phyloP scores from a whole-genome alignment of 1,140 invertebrate species.

The Aphelinus certus region DNA sequence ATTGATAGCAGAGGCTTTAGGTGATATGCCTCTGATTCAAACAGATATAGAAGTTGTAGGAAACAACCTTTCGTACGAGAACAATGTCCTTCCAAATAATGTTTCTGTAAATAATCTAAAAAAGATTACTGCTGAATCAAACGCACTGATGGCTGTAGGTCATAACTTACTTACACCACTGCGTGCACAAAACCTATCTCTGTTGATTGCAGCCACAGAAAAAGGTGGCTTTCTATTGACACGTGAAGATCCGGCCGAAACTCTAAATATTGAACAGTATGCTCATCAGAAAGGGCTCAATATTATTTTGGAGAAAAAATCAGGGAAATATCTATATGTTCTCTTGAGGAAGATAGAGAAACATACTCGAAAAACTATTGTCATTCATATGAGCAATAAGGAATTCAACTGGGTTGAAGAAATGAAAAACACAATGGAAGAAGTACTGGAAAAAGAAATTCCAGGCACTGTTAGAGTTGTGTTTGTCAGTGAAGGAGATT shows the following conservation, averaged over 20 bases:
- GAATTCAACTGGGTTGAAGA: constrained; percentile 67
- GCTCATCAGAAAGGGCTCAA: constrained; percentile 45
- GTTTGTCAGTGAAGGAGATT: constrained; percentile 71
- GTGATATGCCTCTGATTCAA: constrained; percentile 74
- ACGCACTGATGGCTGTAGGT: constrained; percentile 68
- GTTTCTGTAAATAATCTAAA: constrained; percentile 73
- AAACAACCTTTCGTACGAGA: constrained; percentile 55
- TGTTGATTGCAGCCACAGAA: constrained; percentile 51
- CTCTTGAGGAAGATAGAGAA: constrained; percentile 55
- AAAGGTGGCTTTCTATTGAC: constrained; percentile 66
- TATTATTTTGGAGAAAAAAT: constrained; percentile 52
- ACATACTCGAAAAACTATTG: constrained; percentile 38
- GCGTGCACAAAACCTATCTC: constrained; percentile 45
- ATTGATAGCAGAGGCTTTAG: constrained; percentile 59
- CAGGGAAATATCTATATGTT: constrained; percentile 52
- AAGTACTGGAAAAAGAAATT: constrained; percentile 54
- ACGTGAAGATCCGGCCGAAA: constrained; percentile 50
- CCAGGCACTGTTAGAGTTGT: constrained; percentile 57
- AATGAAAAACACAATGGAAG: constrained; percentile 67
- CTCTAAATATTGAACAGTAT: neutral
- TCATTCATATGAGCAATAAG: constrained; percentile 55
- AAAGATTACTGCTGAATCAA: constrained; percentile 66
- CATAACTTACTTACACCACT: constrained; percentile 46
- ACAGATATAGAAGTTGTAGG: constrained; percentile 65
- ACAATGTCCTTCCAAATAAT: constrained; percentile 61